Evolutionary conservation across 2,797 vertebrate species (phyloP), one percentile per base, ranked within the genome.

Genomic region (Cryptoblepharus egeriae): DNA sequence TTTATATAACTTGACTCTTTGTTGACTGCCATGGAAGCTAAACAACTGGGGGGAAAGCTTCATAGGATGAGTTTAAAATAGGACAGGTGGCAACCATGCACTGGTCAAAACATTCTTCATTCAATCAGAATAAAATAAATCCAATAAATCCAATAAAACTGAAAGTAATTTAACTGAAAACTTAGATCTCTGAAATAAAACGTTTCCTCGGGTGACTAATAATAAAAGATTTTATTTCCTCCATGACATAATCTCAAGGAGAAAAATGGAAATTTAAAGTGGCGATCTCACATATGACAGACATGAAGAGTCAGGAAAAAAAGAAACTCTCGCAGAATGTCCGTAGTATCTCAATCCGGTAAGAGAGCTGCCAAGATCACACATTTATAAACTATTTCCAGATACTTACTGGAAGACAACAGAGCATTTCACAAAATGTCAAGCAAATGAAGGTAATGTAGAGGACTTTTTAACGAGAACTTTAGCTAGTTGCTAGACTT

Each of bases 401-500:
- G 86, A 63, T 86, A 91, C 88, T 87, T 94, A 92, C 90, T 90
- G 92, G 87, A 90, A 93, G 82, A 83, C 87, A 83, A 93, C 55
- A 91, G 69, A 73, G 77, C 88, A 89, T 91, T 94, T 93, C 89
- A 93, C 85, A 92, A 94, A 95, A 93, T 93, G 92, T 95, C 93
- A 95, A 91, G 91, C 89, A 95, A 95, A 95, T 93, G 95, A 96
- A 95, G 94, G 93, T 95, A 96, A 95, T 91, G 83, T 89, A 94
- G 92, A 96, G 94, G 93, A 96, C 94, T 95, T 96, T 92, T 91
- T 91, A 91, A 77, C 91, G 83, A 90, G 91, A 89, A 91, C 91
- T 93, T 96, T 94, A 94, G 91, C 92, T 94, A 93, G 92, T 93
- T 95, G 94, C 94, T 95, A 95, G 93, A 96, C 89, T 96, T 96